A percentile compares a stretch with the other conserved stretches of the same genome.
Conservation (phyloP, 2,113 vertebrate genomes). For the Phaethornis superciliosus region DNA sequence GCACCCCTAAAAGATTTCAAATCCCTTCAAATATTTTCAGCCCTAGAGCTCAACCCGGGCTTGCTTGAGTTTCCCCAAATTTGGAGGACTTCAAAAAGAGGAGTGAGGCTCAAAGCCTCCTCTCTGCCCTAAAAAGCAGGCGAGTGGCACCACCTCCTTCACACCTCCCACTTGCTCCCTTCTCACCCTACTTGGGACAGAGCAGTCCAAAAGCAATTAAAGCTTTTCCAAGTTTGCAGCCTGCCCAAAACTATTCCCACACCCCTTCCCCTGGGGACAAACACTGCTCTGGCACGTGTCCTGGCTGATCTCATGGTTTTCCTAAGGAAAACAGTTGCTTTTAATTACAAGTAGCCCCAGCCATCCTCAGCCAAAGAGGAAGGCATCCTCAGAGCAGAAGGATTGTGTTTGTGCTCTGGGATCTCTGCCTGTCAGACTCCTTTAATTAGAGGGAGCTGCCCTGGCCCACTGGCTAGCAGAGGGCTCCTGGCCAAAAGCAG, state of each 20-base stretch:
- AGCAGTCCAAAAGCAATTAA: not conserved
- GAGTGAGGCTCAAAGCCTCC: not conserved
- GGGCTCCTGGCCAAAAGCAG: not conserved
- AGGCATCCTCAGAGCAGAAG: not conserved
- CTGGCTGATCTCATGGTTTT: not conserved
- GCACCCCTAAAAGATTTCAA: not conserved
- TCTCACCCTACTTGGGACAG: not conserved
- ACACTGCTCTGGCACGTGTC: not conserved
- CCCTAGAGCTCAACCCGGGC: not conserved
- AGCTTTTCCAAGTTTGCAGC: not conserved
- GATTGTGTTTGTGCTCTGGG: not conserved
- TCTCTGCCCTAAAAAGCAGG: not conserved
- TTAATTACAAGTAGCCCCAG: slow-evolving; percentile 18
- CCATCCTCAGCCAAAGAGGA: not conserved
- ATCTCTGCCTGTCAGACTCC: not conserved
- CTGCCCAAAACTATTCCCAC: not conserved
- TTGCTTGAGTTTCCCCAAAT: not conserved
- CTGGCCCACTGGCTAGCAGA: not conserved
- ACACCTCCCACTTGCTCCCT: not conserved
- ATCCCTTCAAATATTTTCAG: not conserved
- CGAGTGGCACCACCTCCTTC: not conserved
- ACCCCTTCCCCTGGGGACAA: not conserved
- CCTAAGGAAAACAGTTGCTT: slow-evolving; percentile 5
- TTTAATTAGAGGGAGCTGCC: not conserved
- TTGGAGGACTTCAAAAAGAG: not conserved